These are phyloP conservation scores for Periophthalmus magnuspinnatus DNA, from an alignment of 2,797 vertebrate genomes.

Conservation along the genomic window DNA sequence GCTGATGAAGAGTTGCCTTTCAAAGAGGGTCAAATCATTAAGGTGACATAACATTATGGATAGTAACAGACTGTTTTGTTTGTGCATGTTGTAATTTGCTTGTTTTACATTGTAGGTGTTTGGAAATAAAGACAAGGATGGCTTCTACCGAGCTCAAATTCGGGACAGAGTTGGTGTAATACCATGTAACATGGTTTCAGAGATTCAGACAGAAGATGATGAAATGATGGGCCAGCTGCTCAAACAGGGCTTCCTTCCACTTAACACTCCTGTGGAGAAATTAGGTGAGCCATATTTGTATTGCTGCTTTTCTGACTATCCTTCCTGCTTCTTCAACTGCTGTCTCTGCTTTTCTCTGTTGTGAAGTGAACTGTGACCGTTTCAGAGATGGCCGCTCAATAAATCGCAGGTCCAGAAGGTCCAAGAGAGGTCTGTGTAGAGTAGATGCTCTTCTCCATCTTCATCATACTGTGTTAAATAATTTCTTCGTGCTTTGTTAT, in stretches of 20 bases:
- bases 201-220: slow-evolving; percentile 95
- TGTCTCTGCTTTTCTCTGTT: slow-evolving; percentile 71
- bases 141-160: slow-evolving; percentile 94
- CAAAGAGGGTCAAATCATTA: slow-evolving; percentile 97
- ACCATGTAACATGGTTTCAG: slow-evolving; percentile 98
- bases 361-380: slow-evolving; percentile 84
- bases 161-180: slow-evolving; percentile 88
- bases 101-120: slow-evolving; percentile 81
- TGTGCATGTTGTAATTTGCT: background rate
- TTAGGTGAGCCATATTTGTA: slow-evolving; percentile 75
- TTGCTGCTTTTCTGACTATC: background rate
- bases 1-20: slow-evolving; percentile 96
- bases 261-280: slow-evolving; percentile 95
- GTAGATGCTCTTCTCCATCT: slow-evolving; percentile 48
- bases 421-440: slow-evolving; percentile 86
- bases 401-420: slow-evolving; percentile 88
- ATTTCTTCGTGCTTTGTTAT: slow-evolving; percentile 7
- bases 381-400: slow-evolving; percentile 86
- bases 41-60: slow-evolving; percentile 71
- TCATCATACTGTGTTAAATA: slow-evolving; percentile 20
- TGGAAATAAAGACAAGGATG: slow-evolving; percentile 93
- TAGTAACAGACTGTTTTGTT: background rate
- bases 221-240: slow-evolving; percentile 95
- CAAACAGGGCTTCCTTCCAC: slow-evolving; percentile 93
- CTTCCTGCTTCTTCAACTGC: slow-evolving; percentile 28